These are phyloP conservation scores for Drosophila lacicola DNA, from an alignment of 2,888 invertebrate species.

Conservation along the genomic window DNA sequence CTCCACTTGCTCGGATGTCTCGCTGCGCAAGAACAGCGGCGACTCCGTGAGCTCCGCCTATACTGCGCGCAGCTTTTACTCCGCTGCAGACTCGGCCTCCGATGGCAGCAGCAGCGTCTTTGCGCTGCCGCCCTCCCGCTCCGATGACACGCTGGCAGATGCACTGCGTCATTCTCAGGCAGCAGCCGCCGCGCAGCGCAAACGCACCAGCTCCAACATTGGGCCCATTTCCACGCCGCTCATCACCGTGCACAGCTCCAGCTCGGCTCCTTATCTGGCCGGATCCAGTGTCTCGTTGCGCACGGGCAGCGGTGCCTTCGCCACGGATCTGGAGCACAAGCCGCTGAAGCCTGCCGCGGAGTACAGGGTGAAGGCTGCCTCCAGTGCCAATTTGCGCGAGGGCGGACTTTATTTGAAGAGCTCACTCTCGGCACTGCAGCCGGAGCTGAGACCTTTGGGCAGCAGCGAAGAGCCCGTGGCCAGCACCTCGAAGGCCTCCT, in stretches of 20 bases:
- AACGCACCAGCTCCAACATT: constrained; percentile 87
- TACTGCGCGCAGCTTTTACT: constrained; percentile 85
- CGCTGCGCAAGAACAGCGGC: constrained; percentile 87
- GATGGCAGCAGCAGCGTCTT: constrained; percentile 71
- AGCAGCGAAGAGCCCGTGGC: constrained; percentile 60
- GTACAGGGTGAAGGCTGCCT: constrained; percentile 62
- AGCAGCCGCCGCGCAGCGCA: constrained; percentile 86
- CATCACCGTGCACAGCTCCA: constrained; percentile 77
- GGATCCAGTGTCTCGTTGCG: constrained; percentile 73
- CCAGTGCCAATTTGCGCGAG: constrained; percentile 84
- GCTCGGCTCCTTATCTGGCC: constrained; percentile 88
- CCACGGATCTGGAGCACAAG: constrained; percentile 70
- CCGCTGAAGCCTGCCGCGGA: constrained; percentile 58
- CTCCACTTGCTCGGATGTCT: constrained; percentile 81
- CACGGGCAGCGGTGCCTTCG: constrained; percentile 59
- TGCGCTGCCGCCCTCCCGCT: constrained; percentile 91
- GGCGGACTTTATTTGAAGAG: constrained; percentile 86
- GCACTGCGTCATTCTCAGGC: constrained; percentile 86
- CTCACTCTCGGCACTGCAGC: constrained; percentile 86
- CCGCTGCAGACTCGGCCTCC: constrained; percentile 76
- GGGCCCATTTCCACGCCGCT: constrained; percentile 64
- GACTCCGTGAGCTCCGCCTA: constrained; percentile 86
- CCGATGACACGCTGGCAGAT: constrained; percentile 90
- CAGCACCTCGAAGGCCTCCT: constrained; percentile 72
- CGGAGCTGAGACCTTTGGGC: constrained; percentile 85